phyloP scores from a whole-genome alignment of 2,797 vertebrate genomes.

The Aeoliscus strigatus region DNA sequence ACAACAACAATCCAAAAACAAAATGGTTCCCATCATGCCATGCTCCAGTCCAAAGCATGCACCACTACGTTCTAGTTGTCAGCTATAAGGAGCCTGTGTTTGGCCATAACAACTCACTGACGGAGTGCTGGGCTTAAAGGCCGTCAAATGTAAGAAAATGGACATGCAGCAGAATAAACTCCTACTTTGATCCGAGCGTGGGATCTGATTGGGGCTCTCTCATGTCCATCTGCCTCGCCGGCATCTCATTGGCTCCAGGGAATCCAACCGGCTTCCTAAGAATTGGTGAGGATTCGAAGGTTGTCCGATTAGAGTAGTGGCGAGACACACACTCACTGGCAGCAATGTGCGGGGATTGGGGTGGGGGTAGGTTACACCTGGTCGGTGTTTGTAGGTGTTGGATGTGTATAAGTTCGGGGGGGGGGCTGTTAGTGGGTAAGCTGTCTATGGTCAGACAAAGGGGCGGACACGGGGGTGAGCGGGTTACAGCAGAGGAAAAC shows the following conservation, averaged over 20 bases:
- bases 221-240: constrained; percentile 82
- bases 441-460: constrained; percentile 34
- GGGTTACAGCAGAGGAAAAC: constrained; percentile 36
- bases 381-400: constrained; percentile 38
- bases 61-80: constrained; percentile 50
- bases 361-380: constrained; percentile 46
- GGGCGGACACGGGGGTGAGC: constrained; percentile 41
- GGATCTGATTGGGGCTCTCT: constrained; percentile 83
- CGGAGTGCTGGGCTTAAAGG: constrained; percentile 46
- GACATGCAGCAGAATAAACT: constrained; percentile 81
- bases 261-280: constrained; percentile 82
- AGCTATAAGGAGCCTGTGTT: constrained; percentile 19
- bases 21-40: constrained; percentile 71
- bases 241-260: constrained; percentile 81
- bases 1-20: constrained; percentile 2
- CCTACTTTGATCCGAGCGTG: constrained; percentile 84
- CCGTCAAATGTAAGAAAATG: constrained; percentile 65
- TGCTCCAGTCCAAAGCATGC: constrained; percentile 77
- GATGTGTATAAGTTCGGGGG: constrained; percentile 54
- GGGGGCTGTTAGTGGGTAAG: constrained; percentile 54
- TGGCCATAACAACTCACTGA: constrained; percentile 40
- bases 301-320: constrained; percentile 73
- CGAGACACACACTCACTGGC: constrained; percentile 59
- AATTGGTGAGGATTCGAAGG: constrained; percentile 76
- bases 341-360: constrained; percentile 45